A percentile compares a stretch with the other conserved stretches of the same genome.
Evolutionary conservation across 2,888 invertebrate genomes (phyloP).

Genomic region (Tetheella fluctuosa): DNA sequence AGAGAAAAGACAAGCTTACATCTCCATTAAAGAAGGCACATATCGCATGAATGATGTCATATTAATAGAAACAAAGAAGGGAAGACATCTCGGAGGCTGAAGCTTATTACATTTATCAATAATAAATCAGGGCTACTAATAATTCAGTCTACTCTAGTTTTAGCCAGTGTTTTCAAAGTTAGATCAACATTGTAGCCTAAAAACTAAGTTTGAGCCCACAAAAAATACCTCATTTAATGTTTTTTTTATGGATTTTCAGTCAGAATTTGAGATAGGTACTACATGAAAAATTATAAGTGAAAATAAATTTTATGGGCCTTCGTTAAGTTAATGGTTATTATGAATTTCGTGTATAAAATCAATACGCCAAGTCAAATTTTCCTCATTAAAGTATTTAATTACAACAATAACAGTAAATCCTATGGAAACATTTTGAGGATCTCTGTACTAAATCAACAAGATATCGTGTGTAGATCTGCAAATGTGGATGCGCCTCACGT

Average conservation of each 20-base stretch:
- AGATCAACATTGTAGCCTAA: neutral
- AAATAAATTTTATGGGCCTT: too few species aligned
- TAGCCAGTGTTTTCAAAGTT: neutral
- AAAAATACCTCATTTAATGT: too few species aligned
- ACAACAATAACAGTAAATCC: too few species aligned
- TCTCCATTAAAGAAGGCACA: neutral
- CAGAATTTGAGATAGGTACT: too few species aligned
- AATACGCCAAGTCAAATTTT: neutral
- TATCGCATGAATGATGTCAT: neutral
- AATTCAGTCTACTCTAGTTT: neutral
- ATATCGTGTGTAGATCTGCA: neutral
- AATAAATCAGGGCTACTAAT: neutral
- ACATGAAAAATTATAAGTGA: too few species aligned
- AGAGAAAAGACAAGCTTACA: neutral
- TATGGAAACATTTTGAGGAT: neutral
- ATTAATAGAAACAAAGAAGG: neutral
- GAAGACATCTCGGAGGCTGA: neutral
- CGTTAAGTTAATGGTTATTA: too few species aligned
- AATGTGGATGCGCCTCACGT: constrained; percentile 4
- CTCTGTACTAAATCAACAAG: neutral
- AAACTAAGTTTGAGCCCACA: too few species aligned
- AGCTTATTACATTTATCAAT: neutral
- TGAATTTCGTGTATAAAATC: too few species aligned
- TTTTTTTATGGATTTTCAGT: too few species aligned
- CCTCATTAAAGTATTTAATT: neutral